Conservation (phyloP, 2,797 vertebrate species). For the Rhinella marina region DNA sequence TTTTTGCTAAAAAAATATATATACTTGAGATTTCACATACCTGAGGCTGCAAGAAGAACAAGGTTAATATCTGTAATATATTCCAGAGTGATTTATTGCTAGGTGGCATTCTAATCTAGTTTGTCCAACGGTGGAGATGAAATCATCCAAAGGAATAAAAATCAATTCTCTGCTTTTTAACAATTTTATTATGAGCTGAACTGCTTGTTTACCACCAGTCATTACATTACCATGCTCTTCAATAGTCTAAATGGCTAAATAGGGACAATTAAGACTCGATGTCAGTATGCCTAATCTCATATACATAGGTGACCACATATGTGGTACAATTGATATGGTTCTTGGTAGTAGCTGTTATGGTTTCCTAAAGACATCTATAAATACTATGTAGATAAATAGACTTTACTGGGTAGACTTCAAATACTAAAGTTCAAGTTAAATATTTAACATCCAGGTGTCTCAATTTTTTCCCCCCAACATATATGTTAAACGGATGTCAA, state of each 20-base stretch:
- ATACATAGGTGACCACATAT: neutral
- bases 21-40: neutral
- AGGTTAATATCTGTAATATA: conserved; percentile 55
- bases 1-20: neutral
- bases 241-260: neutral
- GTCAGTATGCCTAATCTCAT: neutral
- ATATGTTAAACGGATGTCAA: too few species aligned
- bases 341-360: neutral
- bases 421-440: too few species aligned
- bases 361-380: neutral
- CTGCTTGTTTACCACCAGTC: neutral
- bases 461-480: too few species aligned
- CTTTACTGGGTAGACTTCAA: too few species aligned
- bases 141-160: conserved; percentile 17
- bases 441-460: too few species aligned
- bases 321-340: neutral
- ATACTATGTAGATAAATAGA: neutral
- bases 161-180: conserved; percentile 38
- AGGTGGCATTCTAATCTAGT: conserved; percentile 25
- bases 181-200: neutral
- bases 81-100: conserved; percentile 55
- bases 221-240: neutral
- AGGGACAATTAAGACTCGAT: neutral
- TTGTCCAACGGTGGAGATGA: conserved; percentile 15
- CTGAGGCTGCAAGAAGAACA: conserved; percentile 15